Evolutionary conservation across 1,140 invertebrate species (phyloP).

Genomic region (Linepithema humile): DNA sequence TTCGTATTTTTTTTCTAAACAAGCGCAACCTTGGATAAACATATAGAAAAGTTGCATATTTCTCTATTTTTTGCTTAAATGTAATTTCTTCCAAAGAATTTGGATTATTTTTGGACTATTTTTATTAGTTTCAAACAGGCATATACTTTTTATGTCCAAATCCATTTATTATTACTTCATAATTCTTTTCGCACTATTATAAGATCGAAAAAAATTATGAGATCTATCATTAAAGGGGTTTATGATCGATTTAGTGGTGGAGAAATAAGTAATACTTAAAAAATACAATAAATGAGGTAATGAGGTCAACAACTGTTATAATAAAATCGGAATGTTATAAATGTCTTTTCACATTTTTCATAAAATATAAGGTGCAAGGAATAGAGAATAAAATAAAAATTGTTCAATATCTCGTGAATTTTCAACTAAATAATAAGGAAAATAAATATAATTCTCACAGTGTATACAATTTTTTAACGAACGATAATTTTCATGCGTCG

Average conservation of each 20-base stretch:
- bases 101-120: not conserved
- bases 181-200: not conserved
- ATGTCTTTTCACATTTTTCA: not conserved
- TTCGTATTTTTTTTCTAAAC: slow-evolving; percentile 1
- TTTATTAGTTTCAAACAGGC: slow-evolving; percentile 5
- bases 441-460: slow-evolving; percentile 16
- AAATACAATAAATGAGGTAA: not conserved
- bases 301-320: not conserved
- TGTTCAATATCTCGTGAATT: slow-evolving; percentile 5
- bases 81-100: not conserved
- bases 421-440: slow-evolving; percentile 26
- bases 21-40: slow-evolving; percentile 9
- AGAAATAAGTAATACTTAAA: too few species aligned
- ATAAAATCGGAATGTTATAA: not conserved
- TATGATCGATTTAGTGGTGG: not conserved
- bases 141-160: not conserved
- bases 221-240: not conserved
- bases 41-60: not conserved
- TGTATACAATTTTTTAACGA: not conserved
- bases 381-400: slow-evolving; percentile 23
- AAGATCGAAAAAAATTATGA: not conserved
- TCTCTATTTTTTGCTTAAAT: slow-evolving; percentile 10
- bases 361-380: slow-evolving; percentile 13
- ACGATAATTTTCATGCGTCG: not conserved
- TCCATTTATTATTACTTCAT: not conserved